A percentile compares a stretch with the other conserved stretches of the same genome.
Evolutionary conservation across 2,888 invertebrate species (phyloP).

Genomic region (Trissonchulus latispiculum): DNA sequence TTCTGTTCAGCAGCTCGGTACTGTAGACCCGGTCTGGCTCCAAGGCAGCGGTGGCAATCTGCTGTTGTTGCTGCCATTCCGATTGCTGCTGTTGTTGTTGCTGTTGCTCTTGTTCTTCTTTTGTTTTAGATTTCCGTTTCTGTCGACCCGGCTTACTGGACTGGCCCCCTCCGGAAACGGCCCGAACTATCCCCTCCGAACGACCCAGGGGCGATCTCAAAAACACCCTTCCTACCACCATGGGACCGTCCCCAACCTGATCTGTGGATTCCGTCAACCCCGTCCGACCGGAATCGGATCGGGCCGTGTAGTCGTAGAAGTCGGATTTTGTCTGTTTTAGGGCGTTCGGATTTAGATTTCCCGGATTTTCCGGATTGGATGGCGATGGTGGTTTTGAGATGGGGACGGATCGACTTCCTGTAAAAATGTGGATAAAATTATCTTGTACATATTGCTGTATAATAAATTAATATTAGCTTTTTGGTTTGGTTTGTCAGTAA

Average conservation of each 20-base stretch:
- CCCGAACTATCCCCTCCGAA: not conserved
- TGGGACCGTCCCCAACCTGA: not conserved
- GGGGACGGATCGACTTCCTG: not conserved
- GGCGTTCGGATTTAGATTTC: not conserved
- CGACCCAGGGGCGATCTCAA: conserved; percentile 56
- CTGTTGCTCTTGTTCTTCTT: no score
- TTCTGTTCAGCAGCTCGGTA: no score
- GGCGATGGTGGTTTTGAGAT: not conserved
- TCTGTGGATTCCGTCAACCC: no score
- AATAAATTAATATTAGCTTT: no score
- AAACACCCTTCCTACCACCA: not conserved
- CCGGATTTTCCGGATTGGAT: no score
- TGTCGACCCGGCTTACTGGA: not conserved
- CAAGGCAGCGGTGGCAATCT: no score
- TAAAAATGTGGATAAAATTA: not conserved
- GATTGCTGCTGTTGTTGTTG: no score
- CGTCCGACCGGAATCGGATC: not conserved
- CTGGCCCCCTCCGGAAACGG: not conserved
- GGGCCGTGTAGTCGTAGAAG: not conserved
- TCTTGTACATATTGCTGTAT: no score
- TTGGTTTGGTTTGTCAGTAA: no score
- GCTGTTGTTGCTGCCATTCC: no score
- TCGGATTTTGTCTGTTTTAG: not conserved
- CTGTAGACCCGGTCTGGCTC: no score
- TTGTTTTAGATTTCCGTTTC: no score